Percentiles rank a stretch among this genome's conserved stretches.
phyloP scores from a whole-genome alignment of 2,888 invertebrate species.

The Stegophylla sp. region DNA sequence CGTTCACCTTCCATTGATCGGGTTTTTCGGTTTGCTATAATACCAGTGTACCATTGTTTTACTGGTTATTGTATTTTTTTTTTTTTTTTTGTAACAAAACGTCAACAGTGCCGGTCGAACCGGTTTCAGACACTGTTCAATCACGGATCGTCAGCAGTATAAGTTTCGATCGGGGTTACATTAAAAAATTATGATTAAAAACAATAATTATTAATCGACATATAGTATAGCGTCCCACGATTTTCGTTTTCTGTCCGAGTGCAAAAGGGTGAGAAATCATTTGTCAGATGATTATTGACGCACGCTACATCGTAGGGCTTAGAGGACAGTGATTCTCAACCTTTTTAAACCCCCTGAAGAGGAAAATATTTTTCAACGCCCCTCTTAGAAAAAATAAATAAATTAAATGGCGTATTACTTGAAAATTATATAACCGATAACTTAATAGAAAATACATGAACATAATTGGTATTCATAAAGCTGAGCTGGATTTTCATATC shows the following conservation, averaged over 20 bases:
- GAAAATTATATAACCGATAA: too few relatives aligned
- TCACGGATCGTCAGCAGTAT: slow-evolving; percentile 21
- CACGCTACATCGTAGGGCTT: too few relatives aligned
- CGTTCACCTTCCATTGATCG: slow-evolving; percentile 48
- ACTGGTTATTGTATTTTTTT: slow-evolving; percentile 43
- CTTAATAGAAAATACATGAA: too few relatives aligned
- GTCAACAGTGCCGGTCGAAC: slow-evolving; percentile 50
- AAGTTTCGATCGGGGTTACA: slow-evolving; percentile 8
- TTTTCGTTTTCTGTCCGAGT: slow-evolving; percentile 18
- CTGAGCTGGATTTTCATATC: too few relatives aligned
- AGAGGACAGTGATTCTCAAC: too few relatives aligned
- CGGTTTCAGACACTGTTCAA: slow-evolving; percentile 48
- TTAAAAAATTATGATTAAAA: slow-evolving; percentile 30
- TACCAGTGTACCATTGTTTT: slow-evolving; percentile 39
- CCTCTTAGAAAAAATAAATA: too few relatives aligned
- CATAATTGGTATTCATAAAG: too few relatives aligned
- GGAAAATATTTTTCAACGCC: too few relatives aligned
- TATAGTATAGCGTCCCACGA: slow-evolving; percentile 29
- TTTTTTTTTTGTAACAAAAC: slow-evolving; percentile 26
- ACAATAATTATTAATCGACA: slow-evolving; percentile 54
- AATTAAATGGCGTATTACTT: too few relatives aligned
- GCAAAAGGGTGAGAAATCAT: slow-evolving; percentile 6
- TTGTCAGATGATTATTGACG: slow-evolving; percentile 43
- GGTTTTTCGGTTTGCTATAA: slow-evolving; percentile 36
- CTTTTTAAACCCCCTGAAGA: too few relatives aligned